These are phyloP conservation scores for Crotalus viridis DNA, from an alignment of 2,113 vertebrate species.

Conservation along the genomic window DNA sequence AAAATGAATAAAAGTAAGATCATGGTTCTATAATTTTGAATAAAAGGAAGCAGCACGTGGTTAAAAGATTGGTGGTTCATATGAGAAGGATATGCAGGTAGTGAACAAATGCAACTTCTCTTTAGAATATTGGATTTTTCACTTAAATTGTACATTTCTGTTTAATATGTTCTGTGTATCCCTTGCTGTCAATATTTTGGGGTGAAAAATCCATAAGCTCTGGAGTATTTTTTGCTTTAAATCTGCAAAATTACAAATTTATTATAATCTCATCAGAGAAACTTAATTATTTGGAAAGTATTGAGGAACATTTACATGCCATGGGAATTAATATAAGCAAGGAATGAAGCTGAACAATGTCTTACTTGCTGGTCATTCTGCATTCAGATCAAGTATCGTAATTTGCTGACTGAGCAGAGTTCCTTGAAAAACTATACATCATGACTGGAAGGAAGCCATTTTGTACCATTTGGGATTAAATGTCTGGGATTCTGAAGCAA, in stretches of 20 bases:
- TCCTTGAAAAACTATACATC: slow-evolving; percentile 43
- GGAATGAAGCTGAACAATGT: slow-evolving; percentile 51
- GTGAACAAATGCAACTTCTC: not conserved
- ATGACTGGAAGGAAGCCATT: slow-evolving; percentile 60
- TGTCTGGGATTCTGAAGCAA: slow-evolving; percentile 10
- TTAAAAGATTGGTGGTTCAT: not conserved
- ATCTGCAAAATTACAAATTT: not conserved
- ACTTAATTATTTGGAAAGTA: not conserved
- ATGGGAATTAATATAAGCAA: slow-evolving; percentile 24
- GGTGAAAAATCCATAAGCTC: not conserved
- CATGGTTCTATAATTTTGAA: not conserved
- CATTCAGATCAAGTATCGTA: slow-evolving; percentile 53
- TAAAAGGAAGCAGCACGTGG: not conserved
- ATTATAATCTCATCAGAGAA: not conserved
- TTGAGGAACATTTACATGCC: slow-evolving; percentile 25
- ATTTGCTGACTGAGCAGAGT: slow-evolving; percentile 36
- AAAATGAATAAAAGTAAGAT: not conserved
- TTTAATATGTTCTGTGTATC: not conserved
- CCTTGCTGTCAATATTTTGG: not conserved
- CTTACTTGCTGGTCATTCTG: slow-evolving; percentile 53
- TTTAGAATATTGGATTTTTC: not conserved
- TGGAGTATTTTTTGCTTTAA: not conserved
- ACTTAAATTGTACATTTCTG: not conserved
- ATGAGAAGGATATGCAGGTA: not conserved
- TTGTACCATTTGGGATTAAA: slow-evolving; percentile 59